phyloP scores from a whole-genome alignment of 2,888 invertebrate species.

The Hypolimnas misippus region DNA sequence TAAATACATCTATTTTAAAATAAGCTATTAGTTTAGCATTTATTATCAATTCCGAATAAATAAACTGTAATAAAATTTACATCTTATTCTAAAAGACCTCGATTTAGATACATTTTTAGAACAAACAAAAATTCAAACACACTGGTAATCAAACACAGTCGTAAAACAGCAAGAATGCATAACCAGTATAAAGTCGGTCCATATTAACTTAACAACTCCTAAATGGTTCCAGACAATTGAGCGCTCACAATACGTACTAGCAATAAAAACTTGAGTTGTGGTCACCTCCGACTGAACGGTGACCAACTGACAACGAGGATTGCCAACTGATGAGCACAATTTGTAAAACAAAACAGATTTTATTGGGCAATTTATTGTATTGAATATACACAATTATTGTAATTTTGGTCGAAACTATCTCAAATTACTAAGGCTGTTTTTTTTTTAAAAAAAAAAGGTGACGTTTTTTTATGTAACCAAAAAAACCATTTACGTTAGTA shows the following conservation, averaged over 20 bases:
- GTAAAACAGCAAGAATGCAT: slow-evolving; percentile 19
- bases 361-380: too few relatives aligned
- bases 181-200: slow-evolving; percentile 2
- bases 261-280: slow-evolving; percentile 31
- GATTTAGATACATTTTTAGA: background rate
- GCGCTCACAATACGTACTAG: slow-evolving; percentile 29
- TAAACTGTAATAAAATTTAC: slow-evolving; percentile 7
- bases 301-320: background rate
- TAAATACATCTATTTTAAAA: background rate
- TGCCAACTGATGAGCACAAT: background rate
- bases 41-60: background rate
- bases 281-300: slow-evolving; percentile 36
- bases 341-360: background rate
- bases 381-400: too few relatives aligned
- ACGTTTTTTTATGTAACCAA: too few relatives aligned
- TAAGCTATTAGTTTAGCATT: slow-evolving; percentile 6
- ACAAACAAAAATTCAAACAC: background rate
- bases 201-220: slow-evolving; percentile 25
- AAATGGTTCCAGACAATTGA: slow-evolving; percentile 36
- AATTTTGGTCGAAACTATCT: too few relatives aligned
- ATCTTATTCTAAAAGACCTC: background rate
- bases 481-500: too few relatives aligned
- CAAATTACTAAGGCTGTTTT: too few relatives aligned
- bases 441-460: too few relatives aligned
- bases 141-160: slow-evolving; percentile 4